A percentile compares a stretch with the other conserved stretches of the same genome.
Conservation (phyloP, 1,140 invertebrate species). For the Druon quercuslanigerum region DNA sequence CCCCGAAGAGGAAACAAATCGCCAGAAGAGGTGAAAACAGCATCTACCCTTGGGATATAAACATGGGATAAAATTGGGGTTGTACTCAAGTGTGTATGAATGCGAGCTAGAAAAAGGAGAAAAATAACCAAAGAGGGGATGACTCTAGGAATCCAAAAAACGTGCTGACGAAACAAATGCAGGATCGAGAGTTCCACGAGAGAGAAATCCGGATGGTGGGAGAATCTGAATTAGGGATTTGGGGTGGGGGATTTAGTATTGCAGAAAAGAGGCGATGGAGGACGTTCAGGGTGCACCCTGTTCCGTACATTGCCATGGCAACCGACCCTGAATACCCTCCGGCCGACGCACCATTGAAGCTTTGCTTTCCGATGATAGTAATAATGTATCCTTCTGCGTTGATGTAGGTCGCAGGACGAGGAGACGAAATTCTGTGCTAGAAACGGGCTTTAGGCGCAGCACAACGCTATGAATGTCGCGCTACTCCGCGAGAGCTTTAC, state of each 20-base stretch:
- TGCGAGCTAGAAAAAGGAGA: conserved; percentile 27
- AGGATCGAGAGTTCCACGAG: neutral
- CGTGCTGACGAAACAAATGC: neutral
- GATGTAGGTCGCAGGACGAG: conserved; percentile 55
- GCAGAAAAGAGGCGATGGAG: conserved; percentile 36
- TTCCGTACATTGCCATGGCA: conserved; percentile 50
- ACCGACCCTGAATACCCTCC: conserved; percentile 50
- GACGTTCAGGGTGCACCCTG: conserved; percentile 45
- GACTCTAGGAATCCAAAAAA: neutral
- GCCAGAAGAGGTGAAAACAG: neutral
- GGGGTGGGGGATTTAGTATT: conserved; percentile 11
- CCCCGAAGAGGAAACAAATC: neutral
- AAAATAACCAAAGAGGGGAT: neutral
- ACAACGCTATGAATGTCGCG: conserved; percentile 8
- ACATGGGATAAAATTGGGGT: neutral
- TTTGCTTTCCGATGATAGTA: conserved; percentile 54
- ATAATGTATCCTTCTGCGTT: conserved; percentile 51
- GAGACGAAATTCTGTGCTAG: conserved; percentile 41
- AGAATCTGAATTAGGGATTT: neutral
- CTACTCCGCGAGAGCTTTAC: neutral
- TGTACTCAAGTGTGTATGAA: conserved; percentile 14
- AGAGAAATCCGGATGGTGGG: conserved; percentile 9
- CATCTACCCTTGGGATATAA: neutral
- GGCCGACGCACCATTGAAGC: conserved; percentile 46
- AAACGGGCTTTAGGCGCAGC: conserved; percentile 39